These are phyloP conservation scores for Ammospiza maritima DNA, from an alignment of 2,797 vertebrate genomes.

Conservation along the genomic window DNA sequence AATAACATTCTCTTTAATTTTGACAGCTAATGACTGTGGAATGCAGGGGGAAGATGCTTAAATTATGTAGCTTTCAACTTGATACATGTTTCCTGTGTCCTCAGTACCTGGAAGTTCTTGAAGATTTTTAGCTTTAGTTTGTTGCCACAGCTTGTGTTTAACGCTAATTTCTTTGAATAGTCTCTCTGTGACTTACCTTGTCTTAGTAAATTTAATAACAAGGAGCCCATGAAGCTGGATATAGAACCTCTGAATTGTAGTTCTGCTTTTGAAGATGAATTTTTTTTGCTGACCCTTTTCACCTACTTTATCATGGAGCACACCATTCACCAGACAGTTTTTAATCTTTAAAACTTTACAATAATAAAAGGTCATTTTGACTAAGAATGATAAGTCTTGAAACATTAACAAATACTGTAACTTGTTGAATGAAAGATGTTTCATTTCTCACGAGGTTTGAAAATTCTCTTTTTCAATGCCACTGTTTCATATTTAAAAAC, in stretches of 20 bases:
- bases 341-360: neutral
- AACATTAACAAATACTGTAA: neutral
- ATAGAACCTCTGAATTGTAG: neutral
- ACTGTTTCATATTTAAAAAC: neutral
- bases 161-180: neutral
- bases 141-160: neutral
- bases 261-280: neutral
- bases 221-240: neutral
- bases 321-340: neutral
- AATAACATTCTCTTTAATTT: neutral
- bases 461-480: neutral
- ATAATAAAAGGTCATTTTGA: neutral
- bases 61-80: neutral
- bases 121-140: neutral
- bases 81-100: neutral
- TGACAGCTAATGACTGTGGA: neutral
- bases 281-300: neutral
- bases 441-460: neutral
- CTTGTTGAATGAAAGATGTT: neutral
- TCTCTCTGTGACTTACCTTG: neutral
- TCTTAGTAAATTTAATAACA: neutral
- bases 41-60: neutral
- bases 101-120: neutral
- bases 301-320: neutral
- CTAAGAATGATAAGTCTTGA: neutral